A percentile compares a stretch with the other conserved stretches of the same genome.
Evolutionary conservation across 2,888 invertebrate species (phyloP).

Genomic region (Germaria angustata): DNA sequence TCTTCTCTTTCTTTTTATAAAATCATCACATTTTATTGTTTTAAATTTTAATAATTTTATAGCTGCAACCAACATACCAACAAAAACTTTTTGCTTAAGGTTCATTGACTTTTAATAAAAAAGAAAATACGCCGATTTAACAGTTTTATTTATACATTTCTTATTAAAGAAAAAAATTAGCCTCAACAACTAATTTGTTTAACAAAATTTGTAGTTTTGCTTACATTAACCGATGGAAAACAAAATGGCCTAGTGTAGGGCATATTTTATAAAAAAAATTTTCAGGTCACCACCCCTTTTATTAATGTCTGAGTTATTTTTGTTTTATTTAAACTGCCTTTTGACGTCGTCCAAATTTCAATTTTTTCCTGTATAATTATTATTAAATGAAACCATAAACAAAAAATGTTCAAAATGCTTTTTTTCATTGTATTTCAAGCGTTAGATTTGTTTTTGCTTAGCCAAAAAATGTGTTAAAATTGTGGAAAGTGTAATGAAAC

Average conservation of each 20-base stretch:
- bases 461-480: not conserved
- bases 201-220: not conserved
- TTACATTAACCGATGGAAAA: not conserved
- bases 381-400: slow-evolving; percentile 8
- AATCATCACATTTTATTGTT: slow-evolving; percentile 12
- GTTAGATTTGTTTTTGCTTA: not conserved
- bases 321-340: not conserved
- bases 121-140: slow-evolving; percentile 3
- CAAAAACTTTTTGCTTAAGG: not conserved
- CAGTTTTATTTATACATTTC: not conserved
- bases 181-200: not conserved
- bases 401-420: not conserved
- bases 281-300: not conserved
- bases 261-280: not conserved
- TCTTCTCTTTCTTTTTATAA: not conserved
- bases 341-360: not conserved
- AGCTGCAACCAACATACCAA: not conserved
- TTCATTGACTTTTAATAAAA: slow-evolving; percentile 21
- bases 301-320: not conserved
- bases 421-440: not conserved
- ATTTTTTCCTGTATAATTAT: not conserved
- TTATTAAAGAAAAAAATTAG: not conserved
- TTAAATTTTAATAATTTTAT: not conserved
- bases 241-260: not conserved
- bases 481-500: slow-evolving; percentile 8